Evolutionary conservation across 2,113 vertebrate genomes (phyloP), one percentile per base, ranked within the genome.

Genomic region (Arizona elegans): DNA sequence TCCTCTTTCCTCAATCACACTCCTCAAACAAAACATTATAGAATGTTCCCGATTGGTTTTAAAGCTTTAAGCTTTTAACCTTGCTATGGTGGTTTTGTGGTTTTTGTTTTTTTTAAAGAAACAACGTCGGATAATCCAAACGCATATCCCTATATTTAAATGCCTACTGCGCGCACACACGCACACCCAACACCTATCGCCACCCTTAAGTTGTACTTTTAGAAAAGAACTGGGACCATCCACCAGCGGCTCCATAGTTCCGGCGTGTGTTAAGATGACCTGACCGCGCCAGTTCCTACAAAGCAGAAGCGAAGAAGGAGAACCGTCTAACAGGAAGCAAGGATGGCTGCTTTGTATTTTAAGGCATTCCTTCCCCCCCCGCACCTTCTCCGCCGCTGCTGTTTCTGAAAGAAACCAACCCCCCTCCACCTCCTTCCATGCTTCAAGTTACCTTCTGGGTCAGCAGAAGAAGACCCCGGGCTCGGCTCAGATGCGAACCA

Each of bases 401-500:
- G 26, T 38, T 47, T 91, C 19, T 29, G 26, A 86, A 38, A 26
- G 12, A 86, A 50, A 47, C 9, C 65, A 0, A 11, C 62, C 3
- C 5, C 65, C 3, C 5, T 29, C 29, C 12, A 13, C 29, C 29
- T 1, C 24, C 8, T 24, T 26, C 15, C 26, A 55, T 13, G 11
- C 47, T 10, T 17, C 33, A 11, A 81, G 33, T 81, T 81, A 13
- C 56, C n/a, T 91, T 55, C 65, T 23, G n/a, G 50, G 21, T 56
- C 52, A 85, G 53, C 23, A 43, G 0, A 2, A 86, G 91, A 24
- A 53, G 47, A 53, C 10, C 90, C 90, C n/a, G 8, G 54, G 33
- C 9, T 54, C 4, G n/a, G 13, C 15, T 4, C 0, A 47, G 43
- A 7, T 11, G 29, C 1, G 11, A 10, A 17, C 7, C 2, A 47